phyloP scores from a whole-genome alignment of 2,888 invertebrate species.

The Griposia aprilina region DNA sequence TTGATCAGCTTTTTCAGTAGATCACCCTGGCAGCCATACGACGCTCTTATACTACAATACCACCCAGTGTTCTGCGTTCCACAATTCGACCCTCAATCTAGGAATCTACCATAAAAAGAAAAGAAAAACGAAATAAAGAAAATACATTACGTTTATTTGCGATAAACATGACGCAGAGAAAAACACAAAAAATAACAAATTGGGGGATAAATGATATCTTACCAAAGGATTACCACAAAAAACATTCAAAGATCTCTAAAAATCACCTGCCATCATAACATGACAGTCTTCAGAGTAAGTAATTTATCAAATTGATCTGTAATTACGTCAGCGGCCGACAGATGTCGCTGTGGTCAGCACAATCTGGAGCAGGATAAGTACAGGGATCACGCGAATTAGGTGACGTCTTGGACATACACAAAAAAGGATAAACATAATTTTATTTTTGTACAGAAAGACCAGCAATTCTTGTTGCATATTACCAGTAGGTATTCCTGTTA shows the following conservation, averaged over 20 bases:
- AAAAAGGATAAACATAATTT: not conserved
- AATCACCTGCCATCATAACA: constrained; percentile 33
- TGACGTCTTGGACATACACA: constrained; percentile 18
- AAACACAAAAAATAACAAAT: too few relatives aligned
- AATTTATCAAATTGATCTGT: constrained; percentile 31
- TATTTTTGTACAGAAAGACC: not conserved
- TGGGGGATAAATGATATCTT: too few relatives aligned
- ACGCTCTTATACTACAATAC: too few relatives aligned
- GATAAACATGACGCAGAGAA: too few relatives aligned
- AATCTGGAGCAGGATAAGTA: constrained; percentile 45
- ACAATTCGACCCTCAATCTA: too few relatives aligned
- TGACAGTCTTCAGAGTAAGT: constrained; percentile 22
- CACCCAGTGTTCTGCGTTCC: too few relatives aligned
- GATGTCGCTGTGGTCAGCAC: constrained; percentile 62
- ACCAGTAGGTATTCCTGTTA: not conserved
- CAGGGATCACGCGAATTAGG: constrained; percentile 30
- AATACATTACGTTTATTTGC: too few relatives aligned
- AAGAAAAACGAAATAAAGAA: too few relatives aligned
- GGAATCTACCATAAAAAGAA: too few relatives aligned
- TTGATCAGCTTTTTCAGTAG: too few relatives aligned
- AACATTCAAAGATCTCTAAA: constrained; percentile 48
- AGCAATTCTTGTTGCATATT: not conserved
- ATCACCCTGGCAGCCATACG: too few relatives aligned
- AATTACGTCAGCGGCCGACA: constrained; percentile 49
- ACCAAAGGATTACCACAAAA: not conserved